A percentile compares a stretch with the other conserved stretches of the same genome.
phyloP scores from a whole-genome alignment of 2,888 invertebrate genomes.

The Meteorus colon region DNA sequence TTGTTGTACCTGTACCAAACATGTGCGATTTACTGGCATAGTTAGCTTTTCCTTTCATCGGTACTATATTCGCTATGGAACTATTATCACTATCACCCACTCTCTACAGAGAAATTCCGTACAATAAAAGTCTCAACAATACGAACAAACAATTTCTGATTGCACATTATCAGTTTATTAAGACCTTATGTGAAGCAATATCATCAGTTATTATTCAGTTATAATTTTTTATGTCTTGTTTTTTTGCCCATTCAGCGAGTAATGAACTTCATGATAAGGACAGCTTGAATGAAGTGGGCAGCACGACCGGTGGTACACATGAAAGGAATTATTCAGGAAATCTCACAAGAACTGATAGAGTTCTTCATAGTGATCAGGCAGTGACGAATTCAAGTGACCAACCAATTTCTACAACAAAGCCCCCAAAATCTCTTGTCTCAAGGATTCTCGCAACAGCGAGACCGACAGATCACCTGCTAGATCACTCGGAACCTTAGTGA shows the following conservation, averaged over 20 bases:
- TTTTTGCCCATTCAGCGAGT: conserved; percentile 66
- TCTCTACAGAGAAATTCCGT: background rate
- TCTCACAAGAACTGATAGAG: conserved; percentile 59
- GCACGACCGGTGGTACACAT: conserved; percentile 68
- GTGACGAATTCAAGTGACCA: conserved; percentile 45
- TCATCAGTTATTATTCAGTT: background rate
- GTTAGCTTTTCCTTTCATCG: conserved; percentile 32
- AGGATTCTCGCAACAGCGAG: conserved; percentile 67
- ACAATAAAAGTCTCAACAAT: background rate
- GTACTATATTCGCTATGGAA: background rate
- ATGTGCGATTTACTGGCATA: conserved; percentile 9
- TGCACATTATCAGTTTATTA: background rate
- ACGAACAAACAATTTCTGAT: background rate
- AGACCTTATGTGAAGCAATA: background rate
- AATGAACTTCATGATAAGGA: conserved; percentile 74
- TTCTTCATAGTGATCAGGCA: conserved; percentile 46
- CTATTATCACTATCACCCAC: background rate
- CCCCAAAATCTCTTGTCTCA: conserved; percentile 65
- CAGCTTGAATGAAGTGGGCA: conserved; percentile 74
- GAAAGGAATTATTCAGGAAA: conserved; percentile 64
- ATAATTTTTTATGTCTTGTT: background rate
- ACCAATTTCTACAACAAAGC: conserved; percentile 51
- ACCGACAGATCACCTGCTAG: conserved; percentile 67
- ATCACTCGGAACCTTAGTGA: conserved; percentile 74
- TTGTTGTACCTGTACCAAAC: conserved; percentile 15